These are phyloP conservation scores for Drosophila ficusphila DNA, from an alignment of 1,140 invertebrate genomes.

Conservation along the genomic window DNA sequence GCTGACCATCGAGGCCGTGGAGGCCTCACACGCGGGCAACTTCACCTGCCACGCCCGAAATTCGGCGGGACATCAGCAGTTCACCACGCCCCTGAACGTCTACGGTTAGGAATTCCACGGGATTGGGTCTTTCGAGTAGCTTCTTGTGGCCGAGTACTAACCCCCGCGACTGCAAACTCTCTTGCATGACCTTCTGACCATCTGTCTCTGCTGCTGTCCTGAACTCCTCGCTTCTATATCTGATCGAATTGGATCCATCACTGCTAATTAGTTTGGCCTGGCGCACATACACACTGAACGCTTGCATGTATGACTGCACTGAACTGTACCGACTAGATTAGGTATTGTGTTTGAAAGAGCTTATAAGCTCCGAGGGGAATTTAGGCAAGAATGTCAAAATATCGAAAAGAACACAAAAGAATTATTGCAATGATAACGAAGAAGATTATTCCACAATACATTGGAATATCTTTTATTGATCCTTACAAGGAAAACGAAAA, in stretches of 20 bases:
- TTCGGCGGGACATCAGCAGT: constrained; percentile 86
- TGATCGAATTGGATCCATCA: constrained; percentile 21
- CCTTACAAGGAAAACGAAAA: too few species aligned
- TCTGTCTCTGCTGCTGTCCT: constrained; percentile 27
- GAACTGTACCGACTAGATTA: not conserved
- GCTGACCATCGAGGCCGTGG: constrained; percentile 88
- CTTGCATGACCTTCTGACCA: constrained; percentile 56
- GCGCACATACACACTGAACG: constrained; percentile 27
- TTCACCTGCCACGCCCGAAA: constrained; percentile 89
- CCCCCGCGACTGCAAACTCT: constrained; percentile 14
- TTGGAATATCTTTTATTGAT: too few species aligned
- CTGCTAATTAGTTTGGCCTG: constrained; percentile 26
- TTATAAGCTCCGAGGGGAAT: too few species aligned
- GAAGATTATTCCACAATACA: too few species aligned
- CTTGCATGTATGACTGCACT: constrained; percentile 49
- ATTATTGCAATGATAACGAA: too few species aligned
- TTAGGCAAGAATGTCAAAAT: too few species aligned
- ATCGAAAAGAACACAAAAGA: too few species aligned
- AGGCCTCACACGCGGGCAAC: constrained; percentile 87
- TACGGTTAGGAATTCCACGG: constrained; percentile 72
- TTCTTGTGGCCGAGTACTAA: constrained; percentile 50
- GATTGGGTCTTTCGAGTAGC: constrained; percentile 27
- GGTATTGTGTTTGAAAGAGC: too few species aligned
- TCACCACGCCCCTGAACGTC: constrained; percentile 73
- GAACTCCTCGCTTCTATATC: constrained; percentile 12